Conservation (phyloP, 2,113 vertebrate species). For the Reinhardtius hippoglossoides region DNA sequence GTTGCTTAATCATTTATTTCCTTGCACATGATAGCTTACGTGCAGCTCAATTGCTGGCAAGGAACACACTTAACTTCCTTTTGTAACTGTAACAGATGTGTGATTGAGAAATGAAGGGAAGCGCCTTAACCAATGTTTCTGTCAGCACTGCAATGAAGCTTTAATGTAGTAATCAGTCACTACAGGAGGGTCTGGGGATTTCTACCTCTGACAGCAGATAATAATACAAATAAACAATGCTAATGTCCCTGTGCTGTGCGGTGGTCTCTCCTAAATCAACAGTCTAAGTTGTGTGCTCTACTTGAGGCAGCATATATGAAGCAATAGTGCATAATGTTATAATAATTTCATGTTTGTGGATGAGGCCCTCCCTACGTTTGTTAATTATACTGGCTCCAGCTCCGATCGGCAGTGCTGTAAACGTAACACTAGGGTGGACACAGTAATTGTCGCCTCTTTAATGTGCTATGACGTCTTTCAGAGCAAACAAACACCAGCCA, state of each 20-base stretch:
- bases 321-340: background rate
- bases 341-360: background rate
- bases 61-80: background rate
- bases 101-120: conserved; percentile 1
- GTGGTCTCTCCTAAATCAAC: background rate
- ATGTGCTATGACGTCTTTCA: background rate
- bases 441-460: background rate
- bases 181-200: background rate
- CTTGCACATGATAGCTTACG: background rate
- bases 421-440: background rate
- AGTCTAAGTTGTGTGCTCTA: too few relatives aligned
- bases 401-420: background rate
- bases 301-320: too few relatives aligned
- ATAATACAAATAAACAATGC: background rate
- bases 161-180: background rate
- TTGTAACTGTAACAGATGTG: background rate
- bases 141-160: background rate
- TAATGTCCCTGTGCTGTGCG: background rate
- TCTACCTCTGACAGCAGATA: background rate
- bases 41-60: background rate
- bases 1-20: conserved; percentile 20
- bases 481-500: background rate
- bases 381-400: background rate
- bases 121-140: too few relatives aligned
- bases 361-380: background rate